phyloP scores from a whole-genome alignment of 2,797 vertebrate genomes.

The Mormyrops attenuatus region DNA sequence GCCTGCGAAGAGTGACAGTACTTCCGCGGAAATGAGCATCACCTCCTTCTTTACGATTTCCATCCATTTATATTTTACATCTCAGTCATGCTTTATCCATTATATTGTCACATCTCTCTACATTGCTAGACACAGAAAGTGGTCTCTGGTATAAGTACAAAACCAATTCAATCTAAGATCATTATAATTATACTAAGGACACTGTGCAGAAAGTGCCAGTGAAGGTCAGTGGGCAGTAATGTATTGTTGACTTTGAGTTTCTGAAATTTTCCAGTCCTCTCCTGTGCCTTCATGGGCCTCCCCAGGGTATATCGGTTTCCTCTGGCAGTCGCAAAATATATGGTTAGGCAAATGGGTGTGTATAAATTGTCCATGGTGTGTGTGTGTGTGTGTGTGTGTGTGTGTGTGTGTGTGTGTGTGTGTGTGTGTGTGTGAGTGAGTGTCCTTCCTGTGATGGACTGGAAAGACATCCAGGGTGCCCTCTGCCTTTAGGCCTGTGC shows the following conservation, averaged over 20 bases:
- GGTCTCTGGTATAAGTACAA: background rate
- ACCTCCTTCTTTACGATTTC: background rate
- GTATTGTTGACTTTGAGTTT: background rate
- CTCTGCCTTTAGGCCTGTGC: background rate
- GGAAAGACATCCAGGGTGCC: background rate
- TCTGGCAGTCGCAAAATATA: background rate
- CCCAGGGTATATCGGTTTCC: background rate
- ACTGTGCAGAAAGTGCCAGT: background rate
- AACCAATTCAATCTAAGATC: background rate
- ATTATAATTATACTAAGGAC: background rate
- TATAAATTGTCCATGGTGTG: background rate
- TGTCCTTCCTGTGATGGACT: background rate
- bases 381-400: background rate
- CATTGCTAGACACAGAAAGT: background rate
- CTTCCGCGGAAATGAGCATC: background rate
- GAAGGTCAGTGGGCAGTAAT: background rate
- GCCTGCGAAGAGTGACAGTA: background rate
- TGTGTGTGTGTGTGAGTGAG: background rate
- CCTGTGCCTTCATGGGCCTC: background rate
- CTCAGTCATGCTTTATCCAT: background rate
- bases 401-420: background rate
- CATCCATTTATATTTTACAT: background rate
- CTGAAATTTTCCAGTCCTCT: background rate
- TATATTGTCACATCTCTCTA: background rate
- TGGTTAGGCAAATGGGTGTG: background rate